Evolutionary conservation across 2,113 vertebrate genomes (phyloP), one percentile per base, ranked within the genome.

Genomic region (Laticauda laticaudata): DNA sequence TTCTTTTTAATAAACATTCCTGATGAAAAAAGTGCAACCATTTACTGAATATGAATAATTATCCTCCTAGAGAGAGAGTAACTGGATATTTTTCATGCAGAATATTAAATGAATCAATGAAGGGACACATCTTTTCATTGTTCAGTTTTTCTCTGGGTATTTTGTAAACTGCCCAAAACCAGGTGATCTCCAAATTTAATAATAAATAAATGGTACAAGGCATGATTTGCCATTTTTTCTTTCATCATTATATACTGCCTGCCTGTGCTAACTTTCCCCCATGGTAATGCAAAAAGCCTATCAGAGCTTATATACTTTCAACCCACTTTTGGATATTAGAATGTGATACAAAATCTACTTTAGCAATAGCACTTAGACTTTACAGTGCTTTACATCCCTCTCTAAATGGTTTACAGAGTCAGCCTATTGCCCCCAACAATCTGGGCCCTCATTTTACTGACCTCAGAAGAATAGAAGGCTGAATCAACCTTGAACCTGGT

Each of bases 1-100:
- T 97, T 96, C 95, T 95, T 93, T 91, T 8, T 97, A 96, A 97
- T 95, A 93, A 96, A 93, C 54, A 95, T 92, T 45, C 94, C 24
- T 93, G 87, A 94, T 59, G 21, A 91, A 43, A 95, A 64, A 95
- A 95, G 93, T 56, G 93, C 34, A 20, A 92, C 90, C 91, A 29
- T 90, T 81, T 96, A 87, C 54, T 94, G 96, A 94, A 92, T 81
- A 95, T 59, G 91, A 96, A 95, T 23, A 93, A 45, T 29, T 53
- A 10, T 93, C 54, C 75, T 0, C 0, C 90, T 93, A 85, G 39
- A 92, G n/a, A 92, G n/a, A 94, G 8, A 94, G 6, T 91, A 34
- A 51, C 64, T 61, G 20, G 23, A 93, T 69, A n/a, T 0, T 93
- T 95, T 24, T 26, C 2, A 12, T 0, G 0, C 3, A 48, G 29